These are phyloP conservation scores for Condylostylus longicornis DNA, from an alignment of 1,140 invertebrate genomes.

Conservation along the genomic window DNA sequence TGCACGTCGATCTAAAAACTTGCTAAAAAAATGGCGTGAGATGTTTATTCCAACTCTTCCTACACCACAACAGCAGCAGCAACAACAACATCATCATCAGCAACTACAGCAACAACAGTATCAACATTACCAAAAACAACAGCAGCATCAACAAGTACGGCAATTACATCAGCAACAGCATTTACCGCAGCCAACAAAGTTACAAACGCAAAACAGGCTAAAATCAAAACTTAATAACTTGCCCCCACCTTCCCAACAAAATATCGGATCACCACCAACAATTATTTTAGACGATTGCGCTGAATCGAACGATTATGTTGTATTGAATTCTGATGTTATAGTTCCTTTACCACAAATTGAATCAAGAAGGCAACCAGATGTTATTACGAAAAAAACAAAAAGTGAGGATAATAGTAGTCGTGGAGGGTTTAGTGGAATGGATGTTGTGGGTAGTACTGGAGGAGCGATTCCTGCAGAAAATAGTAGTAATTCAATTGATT, in stretches of 20 bases:
- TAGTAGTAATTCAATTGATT: no score
- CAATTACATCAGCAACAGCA: slow-evolving; percentile 1
- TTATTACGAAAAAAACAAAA: no score
- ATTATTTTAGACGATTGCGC: no score
- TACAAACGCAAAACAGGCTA: not conserved
- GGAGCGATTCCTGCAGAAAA: no score
- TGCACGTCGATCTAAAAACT: slow-evolving; percentile 73
- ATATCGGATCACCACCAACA: not conserved
- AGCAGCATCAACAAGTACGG: slow-evolving; percentile 2
- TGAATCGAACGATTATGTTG: no score
- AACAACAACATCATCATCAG: slow-evolving; percentile 8
- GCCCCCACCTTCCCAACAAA: not conserved
- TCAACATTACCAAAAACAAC: slow-evolving; percentile 1
- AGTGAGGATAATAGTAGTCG: no score
- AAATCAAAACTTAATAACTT: no score
- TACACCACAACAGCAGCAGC: slow-evolving; percentile 30
- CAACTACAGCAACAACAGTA: slow-evolving; percentile 1
- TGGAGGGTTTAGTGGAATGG: no score
- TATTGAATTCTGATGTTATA: no score
- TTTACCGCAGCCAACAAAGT: not conserved
- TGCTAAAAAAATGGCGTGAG: slow-evolving; percentile 81
- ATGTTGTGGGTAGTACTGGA: no score
- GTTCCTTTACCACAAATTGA: not conserved
- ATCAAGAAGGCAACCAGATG: not conserved
- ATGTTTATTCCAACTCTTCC: slow-evolving; percentile 46